These are phyloP conservation scores for Rhorus exstirpatorius DNA, from an alignment of 2,888 invertebrate genomes.

Conservation along the genomic window DNA sequence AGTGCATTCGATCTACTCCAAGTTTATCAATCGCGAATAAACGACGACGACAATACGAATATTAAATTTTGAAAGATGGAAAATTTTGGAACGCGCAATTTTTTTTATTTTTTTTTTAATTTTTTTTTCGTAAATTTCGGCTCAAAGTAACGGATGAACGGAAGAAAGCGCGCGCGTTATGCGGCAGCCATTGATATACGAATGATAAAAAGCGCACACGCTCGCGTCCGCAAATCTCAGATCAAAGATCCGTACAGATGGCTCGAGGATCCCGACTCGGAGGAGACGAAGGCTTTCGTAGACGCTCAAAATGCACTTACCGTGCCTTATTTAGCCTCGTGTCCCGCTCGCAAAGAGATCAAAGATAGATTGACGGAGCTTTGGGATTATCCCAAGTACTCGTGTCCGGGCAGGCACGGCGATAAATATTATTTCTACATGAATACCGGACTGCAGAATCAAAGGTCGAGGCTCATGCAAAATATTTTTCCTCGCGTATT, in stretches of 20 bases:
- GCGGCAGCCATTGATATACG: too few relatives aligned
- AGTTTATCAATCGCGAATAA: too few relatives aligned
- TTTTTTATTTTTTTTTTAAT: too few relatives aligned
- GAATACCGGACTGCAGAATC: slow-evolving; percentile 98
- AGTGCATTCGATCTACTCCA: too few relatives aligned
- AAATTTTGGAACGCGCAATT: too few relatives aligned
- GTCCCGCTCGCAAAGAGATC: slow-evolving; percentile 91
- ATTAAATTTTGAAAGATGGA: too few relatives aligned
- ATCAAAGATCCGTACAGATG: slow-evolving; percentile 97
- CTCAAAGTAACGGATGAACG: too few relatives aligned
- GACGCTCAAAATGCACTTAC: slow-evolving; percentile 96
- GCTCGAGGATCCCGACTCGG: slow-evolving; percentile 98
- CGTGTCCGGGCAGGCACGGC: slow-evolving; percentile 94
- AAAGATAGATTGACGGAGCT: slow-evolving; percentile 93
- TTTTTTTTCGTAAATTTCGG: too few relatives aligned
- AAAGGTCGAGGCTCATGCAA: slow-evolving; percentile 89
- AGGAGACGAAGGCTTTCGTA: slow-evolving; percentile 96
- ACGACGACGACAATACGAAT: too few relatives aligned
- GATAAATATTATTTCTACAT: slow-evolving; percentile 95
- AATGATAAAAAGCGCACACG: too few relatives aligned
- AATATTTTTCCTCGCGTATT: too few relatives aligned
- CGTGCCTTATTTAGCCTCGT: slow-evolving; percentile 93
- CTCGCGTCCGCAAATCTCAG: slow-evolving; percentile 87
- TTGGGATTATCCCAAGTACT: slow-evolving; percentile 99
- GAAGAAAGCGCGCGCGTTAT: too few relatives aligned